These are phyloP conservation scores for Anthoscopus minutus DNA, from an alignment of 2,113 vertebrate genomes.

Conservation along the genomic window DNA sequence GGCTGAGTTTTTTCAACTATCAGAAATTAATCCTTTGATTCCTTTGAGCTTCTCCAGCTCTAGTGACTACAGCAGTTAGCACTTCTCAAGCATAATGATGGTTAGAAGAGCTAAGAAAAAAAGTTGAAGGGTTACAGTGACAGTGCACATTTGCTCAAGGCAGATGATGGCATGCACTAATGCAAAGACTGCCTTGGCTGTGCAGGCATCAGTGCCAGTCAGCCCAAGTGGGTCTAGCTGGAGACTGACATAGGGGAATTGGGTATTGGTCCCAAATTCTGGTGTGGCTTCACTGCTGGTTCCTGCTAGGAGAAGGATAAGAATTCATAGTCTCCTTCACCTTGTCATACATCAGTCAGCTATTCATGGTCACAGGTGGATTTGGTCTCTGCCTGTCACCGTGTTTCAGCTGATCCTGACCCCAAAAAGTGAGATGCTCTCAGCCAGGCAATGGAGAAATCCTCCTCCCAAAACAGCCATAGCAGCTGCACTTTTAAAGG, in stretches of 20 bases:
- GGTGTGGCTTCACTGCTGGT: not conserved
- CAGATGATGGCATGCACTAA: not conserved
- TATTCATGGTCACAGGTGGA: rapidly evolving
- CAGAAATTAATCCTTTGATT: not conserved
- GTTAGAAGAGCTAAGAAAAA: not conserved
- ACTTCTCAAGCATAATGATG: not conserved
- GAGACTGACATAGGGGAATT: rapidly evolving
- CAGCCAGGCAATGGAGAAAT: rapidly evolving
- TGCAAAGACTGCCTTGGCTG: not conserved
- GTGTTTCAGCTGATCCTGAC: not conserved
- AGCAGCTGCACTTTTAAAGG: not conserved
- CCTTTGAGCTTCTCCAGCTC: not conserved
- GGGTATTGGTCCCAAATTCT: not conserved
- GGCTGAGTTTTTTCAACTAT: not conserved
- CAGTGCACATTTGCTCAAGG: not conserved
- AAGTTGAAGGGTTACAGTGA: not conserved
- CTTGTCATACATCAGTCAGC: rapidly evolving
- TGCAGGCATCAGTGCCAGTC: not conserved
- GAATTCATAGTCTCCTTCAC: not conserved
- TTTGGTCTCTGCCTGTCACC: not conserved
- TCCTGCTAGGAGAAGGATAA: not conserved
- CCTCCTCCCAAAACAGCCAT: not conserved
- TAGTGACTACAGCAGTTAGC: not conserved
- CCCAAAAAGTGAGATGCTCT: not conserved
- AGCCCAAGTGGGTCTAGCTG: not conserved